Percentiles rank a stretch among this genome's conserved stretches.
phyloP scores from a whole-genome alignment of 2,888 invertebrate genomes.

The Anagyrus pseudococci region DNA sequence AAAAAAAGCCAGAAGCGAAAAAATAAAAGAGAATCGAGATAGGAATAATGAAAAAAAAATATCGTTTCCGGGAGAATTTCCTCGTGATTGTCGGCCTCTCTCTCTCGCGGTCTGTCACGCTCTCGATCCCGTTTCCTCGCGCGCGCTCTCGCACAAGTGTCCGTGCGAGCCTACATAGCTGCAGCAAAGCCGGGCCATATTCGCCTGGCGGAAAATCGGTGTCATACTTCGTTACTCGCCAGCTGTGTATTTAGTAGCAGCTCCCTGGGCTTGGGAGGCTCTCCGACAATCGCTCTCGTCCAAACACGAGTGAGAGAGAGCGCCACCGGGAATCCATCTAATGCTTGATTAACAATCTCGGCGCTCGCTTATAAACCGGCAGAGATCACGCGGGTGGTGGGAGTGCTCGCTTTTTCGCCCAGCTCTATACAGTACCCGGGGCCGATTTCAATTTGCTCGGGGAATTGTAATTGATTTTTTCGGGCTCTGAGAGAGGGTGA shows the following conservation, averaged over 20 bases:
- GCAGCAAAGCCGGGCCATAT: constrained; percentile 16
- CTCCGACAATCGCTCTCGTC: constrained; percentile 30
- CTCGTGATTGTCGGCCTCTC: background rate
- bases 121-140: no score
- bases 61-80: background rate
- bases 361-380: no score
- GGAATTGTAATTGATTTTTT: no score
- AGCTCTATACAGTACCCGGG: no score
- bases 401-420: no score
- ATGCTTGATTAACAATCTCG: constrained; percentile 36
- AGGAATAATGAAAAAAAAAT: background rate
- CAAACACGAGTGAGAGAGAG: constrained; percentile 25
- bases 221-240: constrained; percentile 32
- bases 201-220: constrained; percentile 33
- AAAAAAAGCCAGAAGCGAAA: no score
- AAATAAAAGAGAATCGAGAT: no score
- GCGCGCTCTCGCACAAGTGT: background rate
- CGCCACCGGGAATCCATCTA: constrained; percentile 20
- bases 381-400: no score
- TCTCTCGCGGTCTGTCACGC: background rate
- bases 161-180: background rate
- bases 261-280: no score
- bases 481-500: no score
- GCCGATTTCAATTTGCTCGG: no score
- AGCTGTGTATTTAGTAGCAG: constrained; percentile 28